Evolutionary conservation across 2,113 vertebrate species (phyloP).

Genomic region (Mionectes macconnelli): DNA sequence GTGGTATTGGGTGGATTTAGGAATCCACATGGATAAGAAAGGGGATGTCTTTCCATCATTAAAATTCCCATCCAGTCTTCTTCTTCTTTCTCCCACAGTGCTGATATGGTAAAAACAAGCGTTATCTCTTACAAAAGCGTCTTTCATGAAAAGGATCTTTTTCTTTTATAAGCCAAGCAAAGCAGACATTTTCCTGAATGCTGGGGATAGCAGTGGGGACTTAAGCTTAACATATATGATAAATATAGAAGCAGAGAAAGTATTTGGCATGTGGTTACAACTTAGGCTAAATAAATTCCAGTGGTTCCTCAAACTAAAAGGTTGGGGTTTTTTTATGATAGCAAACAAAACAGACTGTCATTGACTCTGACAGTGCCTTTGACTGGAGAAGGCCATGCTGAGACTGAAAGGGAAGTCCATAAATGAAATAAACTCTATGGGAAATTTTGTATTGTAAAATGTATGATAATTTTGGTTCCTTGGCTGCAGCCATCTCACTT

Average conservation of each 20-base stretch:
- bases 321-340: background rate
- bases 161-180: background rate
- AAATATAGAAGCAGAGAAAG: constrained; percentile 50
- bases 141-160: constrained; percentile 13
- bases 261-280: constrained; percentile 12
- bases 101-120: background rate
- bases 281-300: constrained; percentile 38
- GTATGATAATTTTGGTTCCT: background rate
- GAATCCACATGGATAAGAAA: background rate
- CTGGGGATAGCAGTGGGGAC: background rate
- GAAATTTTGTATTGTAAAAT: background rate
- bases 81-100: background rate
- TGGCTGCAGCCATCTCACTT: background rate
- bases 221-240: constrained; percentile 17
- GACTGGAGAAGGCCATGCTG: background rate
- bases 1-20: background rate
- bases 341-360: background rate
- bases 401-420: background rate
- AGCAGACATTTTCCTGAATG: constrained; percentile 51
- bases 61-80: background rate
- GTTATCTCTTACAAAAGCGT: background rate
- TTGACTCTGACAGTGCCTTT: background rate
- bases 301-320: background rate
- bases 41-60: background rate
- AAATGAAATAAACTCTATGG: background rate